Base-by-base conservation (phyloP, 2,888 invertebrate genomes). In the Xiphydria camelus region DNA sequence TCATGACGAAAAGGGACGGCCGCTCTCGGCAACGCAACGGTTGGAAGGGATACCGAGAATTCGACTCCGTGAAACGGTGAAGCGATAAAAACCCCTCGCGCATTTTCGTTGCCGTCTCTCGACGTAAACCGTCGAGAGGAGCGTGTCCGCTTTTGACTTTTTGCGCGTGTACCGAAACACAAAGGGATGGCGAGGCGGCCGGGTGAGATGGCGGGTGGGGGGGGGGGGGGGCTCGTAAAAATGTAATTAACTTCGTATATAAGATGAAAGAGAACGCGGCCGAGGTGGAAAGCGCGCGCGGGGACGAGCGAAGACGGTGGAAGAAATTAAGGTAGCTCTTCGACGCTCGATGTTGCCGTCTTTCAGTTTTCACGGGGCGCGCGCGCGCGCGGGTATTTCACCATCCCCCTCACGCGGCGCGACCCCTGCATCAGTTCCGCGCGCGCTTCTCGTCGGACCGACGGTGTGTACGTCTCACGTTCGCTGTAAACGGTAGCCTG, bases 181-280 rank as follows among this genome's bases (percentile, higher is more conserved):
- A 45, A 53, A 49, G 56, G 33, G 26, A 22, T 35, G 39, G 18
- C 41, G 19, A 19, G 41, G 41, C 31, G 29, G 15, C 7, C n/a
- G 5, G 18, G 21, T 25, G 38, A 12, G 40, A 22, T 10, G 31
- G 31, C n/a, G 32, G 23, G n/a, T 20, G 44, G 23, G 43, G 29
- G 21, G 19, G 40, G 35, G 45, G 56, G 55, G 55, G 34, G 46
- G 32, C 59, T 66, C 58, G 55, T 66, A 65, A 65, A 65, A 66
- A 64, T 57, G 65, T 63, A 66, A 66, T 66, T 64, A 65, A 64
- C 61, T 64, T 62, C 57, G 59, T n/a, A n/a, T 58, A 59, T 51
- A 62, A 62, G 61, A 66, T 64, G 62, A 66, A 64, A 62, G 62
- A 51, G 51, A 48, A n/a, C n/a, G n/a, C n/a, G 53, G 51, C 52